These are phyloP conservation scores for Ibidorhyncha struthersii DNA, from an alignment of 2,113 vertebrate genomes.

Conservation along the genomic window DNA sequence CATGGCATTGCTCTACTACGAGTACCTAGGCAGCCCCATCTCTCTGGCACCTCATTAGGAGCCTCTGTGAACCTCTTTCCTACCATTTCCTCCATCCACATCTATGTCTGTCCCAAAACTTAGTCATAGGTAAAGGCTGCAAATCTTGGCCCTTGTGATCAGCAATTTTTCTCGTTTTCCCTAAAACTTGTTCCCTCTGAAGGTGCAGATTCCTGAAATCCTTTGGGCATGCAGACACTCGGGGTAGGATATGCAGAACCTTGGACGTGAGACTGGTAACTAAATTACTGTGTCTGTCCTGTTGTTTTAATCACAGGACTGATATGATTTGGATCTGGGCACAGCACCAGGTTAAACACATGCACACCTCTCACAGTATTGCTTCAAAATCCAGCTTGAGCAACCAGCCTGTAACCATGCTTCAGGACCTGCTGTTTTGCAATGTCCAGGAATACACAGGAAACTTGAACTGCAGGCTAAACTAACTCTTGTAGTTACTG, in stretches of 20 bases:
- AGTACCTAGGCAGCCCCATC: background rate
- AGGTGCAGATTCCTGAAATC: background rate
- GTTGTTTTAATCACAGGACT: background rate
- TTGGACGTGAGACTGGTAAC: accelerated
- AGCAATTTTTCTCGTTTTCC: background rate
- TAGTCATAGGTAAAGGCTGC: background rate
- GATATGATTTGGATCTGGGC: background rate
- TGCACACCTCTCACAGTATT: background rate
- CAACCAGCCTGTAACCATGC: background rate
- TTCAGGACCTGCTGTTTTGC: background rate
- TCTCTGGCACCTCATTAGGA: background rate
- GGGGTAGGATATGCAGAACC: background rate
- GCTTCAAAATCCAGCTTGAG: background rate
- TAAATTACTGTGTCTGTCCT: background rate
- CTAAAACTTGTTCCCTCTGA: background rate
- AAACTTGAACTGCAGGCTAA: background rate
- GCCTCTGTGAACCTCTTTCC: background rate
- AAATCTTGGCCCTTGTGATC: background rate
- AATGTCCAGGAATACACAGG: background rate
- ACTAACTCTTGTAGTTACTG: background rate
- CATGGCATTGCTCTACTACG: background rate
- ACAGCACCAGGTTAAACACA: background rate
- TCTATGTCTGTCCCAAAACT: background rate
- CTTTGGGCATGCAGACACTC: background rate
- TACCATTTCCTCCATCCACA: background rate